Conservation (phyloP, 2,113 vertebrate species). For the Hucho hucho region DNA sequence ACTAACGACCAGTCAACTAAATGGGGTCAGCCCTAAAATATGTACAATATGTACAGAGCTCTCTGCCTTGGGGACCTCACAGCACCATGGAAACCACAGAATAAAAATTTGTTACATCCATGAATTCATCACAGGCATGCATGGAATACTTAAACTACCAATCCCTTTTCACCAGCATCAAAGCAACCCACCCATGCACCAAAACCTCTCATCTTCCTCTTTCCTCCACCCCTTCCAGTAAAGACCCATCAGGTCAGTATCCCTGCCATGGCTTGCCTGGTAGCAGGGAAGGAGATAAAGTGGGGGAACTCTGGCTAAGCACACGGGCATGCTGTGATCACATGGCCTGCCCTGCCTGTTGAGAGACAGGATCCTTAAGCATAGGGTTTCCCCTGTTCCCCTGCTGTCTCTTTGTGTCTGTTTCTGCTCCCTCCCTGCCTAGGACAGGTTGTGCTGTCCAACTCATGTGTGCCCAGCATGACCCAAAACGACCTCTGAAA, state of each 20-base stretch:
- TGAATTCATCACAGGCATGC: too few species aligned
- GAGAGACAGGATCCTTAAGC: neutral
- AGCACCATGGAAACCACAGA: too few species aligned
- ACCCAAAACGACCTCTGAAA: conserved; percentile 16
- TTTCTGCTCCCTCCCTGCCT: neutral
- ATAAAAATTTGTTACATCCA: too few species aligned
- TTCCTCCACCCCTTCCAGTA: too few species aligned
- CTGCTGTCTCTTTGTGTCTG: neutral
- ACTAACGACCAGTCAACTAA: too few species aligned
- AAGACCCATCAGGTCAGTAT: too few species aligned
- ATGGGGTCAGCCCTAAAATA: too few species aligned
- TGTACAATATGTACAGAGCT: too few species aligned
- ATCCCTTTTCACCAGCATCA: neutral
- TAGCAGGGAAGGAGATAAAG: too few species aligned
- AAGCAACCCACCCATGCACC: neutral
- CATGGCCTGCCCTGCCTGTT: neutral
- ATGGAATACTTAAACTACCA: neutral
- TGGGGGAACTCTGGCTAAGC: neutral
- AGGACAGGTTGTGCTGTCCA: conserved; percentile 5
- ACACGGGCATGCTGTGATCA: conserved; percentile 5
- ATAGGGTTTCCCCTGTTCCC: neutral
- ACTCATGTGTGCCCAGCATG: neutral
- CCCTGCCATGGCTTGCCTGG: neutral
- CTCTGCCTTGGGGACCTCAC: too few species aligned
- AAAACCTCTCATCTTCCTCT: neutral